Base-by-base conservation (phyloP, 1,140 invertebrate species). In the Aphis gossypii region DNA sequence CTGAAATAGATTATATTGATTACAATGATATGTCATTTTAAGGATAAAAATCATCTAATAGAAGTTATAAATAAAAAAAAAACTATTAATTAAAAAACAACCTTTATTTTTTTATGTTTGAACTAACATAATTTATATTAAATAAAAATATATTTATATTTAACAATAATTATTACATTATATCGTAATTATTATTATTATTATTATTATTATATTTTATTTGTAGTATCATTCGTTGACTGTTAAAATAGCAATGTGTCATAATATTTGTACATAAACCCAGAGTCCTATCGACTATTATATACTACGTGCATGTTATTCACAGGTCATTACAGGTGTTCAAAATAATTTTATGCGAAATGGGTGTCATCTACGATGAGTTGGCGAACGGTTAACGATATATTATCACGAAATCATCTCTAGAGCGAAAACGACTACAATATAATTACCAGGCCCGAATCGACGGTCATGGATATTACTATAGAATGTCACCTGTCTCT, bases 281-380 rank as follows among this genome's bases (percentile, higher is more conserved):
- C 60, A n/a, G 60, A n/a, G n/a, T 30, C n/a, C 30, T 76, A n/a
- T 76, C 60, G n/a, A 76, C 60, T 76, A 76, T 76, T 76, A n/a
- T 76, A 2, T 11, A 18, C n/a, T 1, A 25, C 23, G n/a, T 46
- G 6, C 48, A 35, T 35, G n/a, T 89, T 54, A 89, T 54, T 89
- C n/a, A 89, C 48, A 38, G 46, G 48, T 89, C 48, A 89, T 89
- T 89, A 89, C 44, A 51, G 86, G 44, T 51, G 30, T 51, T 88
- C 35, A 20, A 51, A 51, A 51, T 51, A 11, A 76, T 76, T 76
- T 48, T 35, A 51, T 23, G 46, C 3, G n/a, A 21, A 51, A 89
- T 11, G 14, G 25, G 54, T 54, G 21, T 54, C 84, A n/a, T 87
- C 4, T 44, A 1, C 41, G 25, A 11, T 23, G 84, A 6, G 41